Evolutionary conservation across 1,140 invertebrate genomes (phyloP), one percentile per base, ranked within the genome.

Genomic region (Micrasema longulum): DNA sequence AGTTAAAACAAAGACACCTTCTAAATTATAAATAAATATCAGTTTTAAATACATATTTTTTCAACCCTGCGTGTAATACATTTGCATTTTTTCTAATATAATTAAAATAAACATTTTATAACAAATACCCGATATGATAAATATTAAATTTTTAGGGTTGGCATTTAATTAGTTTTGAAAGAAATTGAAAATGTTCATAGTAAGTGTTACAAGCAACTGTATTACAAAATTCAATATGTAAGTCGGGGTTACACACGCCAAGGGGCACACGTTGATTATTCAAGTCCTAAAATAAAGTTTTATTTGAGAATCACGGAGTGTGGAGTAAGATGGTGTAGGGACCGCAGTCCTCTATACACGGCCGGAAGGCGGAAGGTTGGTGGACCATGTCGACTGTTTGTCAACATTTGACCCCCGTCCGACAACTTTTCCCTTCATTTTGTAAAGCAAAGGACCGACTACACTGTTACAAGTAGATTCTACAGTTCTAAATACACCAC

Each of bases 331-430:
- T 16, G 55, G 55, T 41, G 16, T 14, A n/a, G 55, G 9, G 18
- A 31, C 16, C 31, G 14, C 7, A 11, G 23, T 26, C 68, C 73
- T 74, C 69, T 71, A 60, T 68, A 74, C 55, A 74, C 73, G 73
- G 48, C 73, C 68, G 69, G 73, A 66, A 74, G 72, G 73, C 68
- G 47, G 68, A 47, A 62, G 55, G 55, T 74, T 68, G 73, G 69
- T 64, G 73, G 67, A 71, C 68, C 73, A 74, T 74, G 69, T 67
- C 68, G 68, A 41, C 73, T 74, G 73, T 74, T 74, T 74, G 73
- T 74, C 73, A 74, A 74, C 73, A 74, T 74, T 64, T 68, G 69
- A 71, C 68, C 68, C 70, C 52, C 60, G 53, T 43, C 47, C 67
- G 18, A 35, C 10, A 68, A 45, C 11, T 68, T 26, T 68, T 12